A percentile compares a stretch with the other conserved stretches of the same genome.
phyloP scores from a whole-genome alignment of 2,888 invertebrate genomes.

The Amiota communis region DNA sequence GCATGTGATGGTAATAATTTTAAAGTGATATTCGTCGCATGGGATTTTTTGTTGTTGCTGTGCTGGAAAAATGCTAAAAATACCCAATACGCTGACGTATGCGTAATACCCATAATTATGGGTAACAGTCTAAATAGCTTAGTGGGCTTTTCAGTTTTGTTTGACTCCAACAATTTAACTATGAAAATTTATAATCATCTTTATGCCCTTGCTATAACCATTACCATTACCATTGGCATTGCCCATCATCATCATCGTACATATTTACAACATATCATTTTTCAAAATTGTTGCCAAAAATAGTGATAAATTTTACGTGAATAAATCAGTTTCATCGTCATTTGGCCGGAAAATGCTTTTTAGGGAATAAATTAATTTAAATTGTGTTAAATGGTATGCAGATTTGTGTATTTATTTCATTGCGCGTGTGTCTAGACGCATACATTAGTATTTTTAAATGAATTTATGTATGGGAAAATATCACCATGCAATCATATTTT shows the following conservation, averaged over 20 bases:
- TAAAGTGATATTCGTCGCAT: slow-evolving; percentile 30
- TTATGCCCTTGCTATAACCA: too few relatives aligned
- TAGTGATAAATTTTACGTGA: slow-evolving; percentile 5
- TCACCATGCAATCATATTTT: too few relatives aligned
- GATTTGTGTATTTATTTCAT: slow-evolving; percentile 2
- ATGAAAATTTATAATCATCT: too few relatives aligned
- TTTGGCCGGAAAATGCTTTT: neutral
- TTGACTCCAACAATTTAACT: too few relatives aligned
- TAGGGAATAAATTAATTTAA: slow-evolving; percentile 23
- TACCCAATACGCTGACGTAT: neutral
- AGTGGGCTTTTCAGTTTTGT: too few relatives aligned
- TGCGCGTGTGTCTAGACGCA: neutral
- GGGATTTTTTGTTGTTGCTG: neutral
- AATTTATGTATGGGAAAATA: too few relatives aligned
- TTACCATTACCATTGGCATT: too few relatives aligned
- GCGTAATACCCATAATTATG: neutral
- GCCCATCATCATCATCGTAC: too few relatives aligned
- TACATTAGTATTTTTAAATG: neutral
- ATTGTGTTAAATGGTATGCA: neutral
- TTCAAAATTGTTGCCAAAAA: neutral
- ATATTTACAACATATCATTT: neutral
- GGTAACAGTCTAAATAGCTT: too few relatives aligned
- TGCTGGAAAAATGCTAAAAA: too few relatives aligned
- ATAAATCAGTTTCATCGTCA: slow-evolving; percentile 6
- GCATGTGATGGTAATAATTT: neutral